A percentile compares a stretch with the other conserved stretches of the same genome.
phyloP scores from a whole-genome alignment of 2,113 vertebrate genomes.

The Romanogobio albipinnatus region DNA sequence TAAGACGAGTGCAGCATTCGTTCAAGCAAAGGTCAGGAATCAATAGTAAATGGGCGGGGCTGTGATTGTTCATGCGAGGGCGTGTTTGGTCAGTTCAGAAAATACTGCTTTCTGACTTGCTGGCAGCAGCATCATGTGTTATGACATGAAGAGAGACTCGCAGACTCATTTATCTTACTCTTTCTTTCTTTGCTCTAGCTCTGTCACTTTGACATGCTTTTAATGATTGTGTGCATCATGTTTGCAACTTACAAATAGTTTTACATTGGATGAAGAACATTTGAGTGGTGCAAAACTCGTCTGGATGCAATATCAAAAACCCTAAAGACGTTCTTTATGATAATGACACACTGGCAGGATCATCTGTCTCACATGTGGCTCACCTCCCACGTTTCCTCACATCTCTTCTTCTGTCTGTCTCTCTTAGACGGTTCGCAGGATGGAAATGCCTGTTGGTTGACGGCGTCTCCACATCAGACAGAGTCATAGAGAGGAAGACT shows the following conservation, averaged over 20 bases:
- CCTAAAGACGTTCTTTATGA: background rate
- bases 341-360: constrained; percentile 19
- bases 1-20: constrained; percentile 39
- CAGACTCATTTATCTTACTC: constrained; percentile 13
- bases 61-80: constrained; percentile 64
- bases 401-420: background rate
- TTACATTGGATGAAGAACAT: background rate
- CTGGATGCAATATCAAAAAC: background rate
- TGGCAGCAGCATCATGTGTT: constrained; percentile 59
- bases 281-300: background rate
- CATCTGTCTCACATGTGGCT: constrained; percentile 6
- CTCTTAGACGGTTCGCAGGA: background rate
- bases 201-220: background rate
- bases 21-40: constrained; percentile 37
- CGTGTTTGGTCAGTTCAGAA: constrained; percentile 67
- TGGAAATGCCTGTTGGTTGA: constrained; percentile 36
- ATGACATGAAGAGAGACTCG: constrained; percentile 34
- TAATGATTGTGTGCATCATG: background rate
- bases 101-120: constrained; percentile 58
- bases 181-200: background rate
- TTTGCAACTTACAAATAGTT: background rate
- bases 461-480: constrained; percentile 18
- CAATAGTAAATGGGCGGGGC: constrained; percentile 64
- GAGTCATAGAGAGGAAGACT: constrained; percentile 9
- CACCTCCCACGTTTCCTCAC: constrained; percentile 14